These are phyloP conservation scores for Scrobipalpa atriplicella DNA, from an alignment of 2,888 invertebrate species.

Conservation along the genomic window DNA sequence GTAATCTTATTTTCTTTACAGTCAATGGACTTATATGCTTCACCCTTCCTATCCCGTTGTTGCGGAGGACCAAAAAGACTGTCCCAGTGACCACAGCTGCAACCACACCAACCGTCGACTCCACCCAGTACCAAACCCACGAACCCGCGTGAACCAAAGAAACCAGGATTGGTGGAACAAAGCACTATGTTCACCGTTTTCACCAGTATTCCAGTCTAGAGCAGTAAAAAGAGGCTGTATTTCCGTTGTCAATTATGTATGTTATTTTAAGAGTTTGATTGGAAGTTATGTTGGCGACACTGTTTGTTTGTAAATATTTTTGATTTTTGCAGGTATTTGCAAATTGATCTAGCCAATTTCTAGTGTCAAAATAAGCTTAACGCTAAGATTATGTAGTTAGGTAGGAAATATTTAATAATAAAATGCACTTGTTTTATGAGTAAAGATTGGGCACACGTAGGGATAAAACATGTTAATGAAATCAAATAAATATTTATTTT, in stretches of 20 bases:
- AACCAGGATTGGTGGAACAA: constrained; percentile 33
- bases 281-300: background rate
- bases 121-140: constrained; percentile 63
- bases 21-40: constrained; percentile 67
- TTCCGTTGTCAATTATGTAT: background rate
- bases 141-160: constrained; percentile 67
- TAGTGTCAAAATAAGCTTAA: background rate
- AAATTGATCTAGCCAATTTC: background rate
- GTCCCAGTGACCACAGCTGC: constrained; percentile 49
- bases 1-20: constrained; percentile 47
- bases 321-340: background rate
- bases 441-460: too few relatives aligned
- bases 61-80: background rate
- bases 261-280: background rate
- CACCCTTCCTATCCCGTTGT: constrained; percentile 53
- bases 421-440: too few relatives aligned
- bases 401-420: background rate
- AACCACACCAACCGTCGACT: constrained; percentile 48
- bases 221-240: constrained; percentile 4
- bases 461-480: background rate
- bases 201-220: background rate
- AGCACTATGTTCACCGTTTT: constrained; percentile 15
- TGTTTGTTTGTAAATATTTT: background rate
- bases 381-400: too few relatives aligned
- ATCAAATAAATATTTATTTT: background rate